Percentiles rank a stretch among this genome's conserved stretches.
Evolutionary conservation across 2,113 vertebrate genomes (phyloP).

Genomic region (Microcebus tavaratra): DNA sequence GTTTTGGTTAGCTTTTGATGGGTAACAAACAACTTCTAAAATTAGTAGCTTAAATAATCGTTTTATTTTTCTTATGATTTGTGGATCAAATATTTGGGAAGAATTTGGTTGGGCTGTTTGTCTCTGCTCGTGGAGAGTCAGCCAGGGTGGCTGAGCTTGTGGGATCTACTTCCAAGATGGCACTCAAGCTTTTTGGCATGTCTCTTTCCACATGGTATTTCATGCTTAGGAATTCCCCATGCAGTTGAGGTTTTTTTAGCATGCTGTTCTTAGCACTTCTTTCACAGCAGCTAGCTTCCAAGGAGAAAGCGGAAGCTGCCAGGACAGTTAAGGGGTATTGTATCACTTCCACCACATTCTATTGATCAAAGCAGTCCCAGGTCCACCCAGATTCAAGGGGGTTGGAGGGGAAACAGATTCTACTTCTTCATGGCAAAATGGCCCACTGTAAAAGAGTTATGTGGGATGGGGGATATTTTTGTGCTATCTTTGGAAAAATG

Average conservation of each 20-base stretch:
- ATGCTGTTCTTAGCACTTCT: neutral
- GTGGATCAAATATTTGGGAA: neutral
- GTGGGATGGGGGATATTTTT: neutral
- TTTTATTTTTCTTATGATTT: neutral
- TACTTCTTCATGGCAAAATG: neutral
- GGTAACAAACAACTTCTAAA: neutral
- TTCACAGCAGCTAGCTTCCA: neutral
- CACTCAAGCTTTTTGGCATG: neutral
- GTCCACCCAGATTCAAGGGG: neutral
- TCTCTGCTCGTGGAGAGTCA: neutral
- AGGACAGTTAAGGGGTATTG: neutral
- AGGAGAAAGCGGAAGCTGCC: neutral
- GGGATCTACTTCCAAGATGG: neutral
- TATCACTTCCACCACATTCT: neutral
- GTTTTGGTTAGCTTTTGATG: conserved; percentile 1
- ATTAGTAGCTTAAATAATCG: neutral
- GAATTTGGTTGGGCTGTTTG: neutral
- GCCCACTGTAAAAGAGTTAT: neutral
- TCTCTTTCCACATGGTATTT: neutral
- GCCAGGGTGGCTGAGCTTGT: neutral
- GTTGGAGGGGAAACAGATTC: neutral
- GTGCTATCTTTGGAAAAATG: neutral
- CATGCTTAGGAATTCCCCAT: neutral
- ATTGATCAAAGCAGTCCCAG: neutral
- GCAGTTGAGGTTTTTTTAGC: neutral